Conservation (phyloP, 2,113 vertebrate species). For the Oceanites oceanicus region DNA sequence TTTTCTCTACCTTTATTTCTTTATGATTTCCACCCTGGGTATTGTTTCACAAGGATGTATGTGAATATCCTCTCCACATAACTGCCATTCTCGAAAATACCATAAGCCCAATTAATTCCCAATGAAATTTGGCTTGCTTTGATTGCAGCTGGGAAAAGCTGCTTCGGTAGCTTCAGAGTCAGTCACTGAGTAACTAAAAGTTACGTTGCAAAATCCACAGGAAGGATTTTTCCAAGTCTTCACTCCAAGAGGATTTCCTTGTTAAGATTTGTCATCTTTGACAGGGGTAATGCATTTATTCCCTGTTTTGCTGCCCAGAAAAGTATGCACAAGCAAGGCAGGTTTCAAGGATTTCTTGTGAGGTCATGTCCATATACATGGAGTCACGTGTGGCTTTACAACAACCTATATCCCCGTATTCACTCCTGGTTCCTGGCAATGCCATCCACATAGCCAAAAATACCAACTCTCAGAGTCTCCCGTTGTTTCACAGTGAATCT, state of each 20-base stretch:
- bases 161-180: not conserved
- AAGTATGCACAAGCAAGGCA: not conserved
- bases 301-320: not conserved
- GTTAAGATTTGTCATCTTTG: not conserved
- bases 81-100: not conserved
- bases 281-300: not conserved
- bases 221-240: constrained; percentile 4
- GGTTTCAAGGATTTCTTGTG: not conserved
- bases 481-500: not conserved
- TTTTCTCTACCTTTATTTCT: not conserved
- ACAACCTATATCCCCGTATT: not conserved
- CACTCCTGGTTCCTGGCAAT: not conserved
- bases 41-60: not conserved
- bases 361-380: not conserved
- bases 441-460: not conserved
- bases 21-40: not conserved
- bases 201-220: not conserved
- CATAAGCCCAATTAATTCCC: not conserved
- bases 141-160: not conserved
- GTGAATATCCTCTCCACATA: not conserved
- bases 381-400: not conserved
- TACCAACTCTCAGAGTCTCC: not conserved
- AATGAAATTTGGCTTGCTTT: not conserved
- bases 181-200: not conserved
- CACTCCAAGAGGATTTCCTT: constrained; percentile 20